Evolutionary conservation across 2,797 vertebrate genomes (phyloP), one percentile per base, ranked within the genome.

Genomic region (Podarcis siculus): DNA sequence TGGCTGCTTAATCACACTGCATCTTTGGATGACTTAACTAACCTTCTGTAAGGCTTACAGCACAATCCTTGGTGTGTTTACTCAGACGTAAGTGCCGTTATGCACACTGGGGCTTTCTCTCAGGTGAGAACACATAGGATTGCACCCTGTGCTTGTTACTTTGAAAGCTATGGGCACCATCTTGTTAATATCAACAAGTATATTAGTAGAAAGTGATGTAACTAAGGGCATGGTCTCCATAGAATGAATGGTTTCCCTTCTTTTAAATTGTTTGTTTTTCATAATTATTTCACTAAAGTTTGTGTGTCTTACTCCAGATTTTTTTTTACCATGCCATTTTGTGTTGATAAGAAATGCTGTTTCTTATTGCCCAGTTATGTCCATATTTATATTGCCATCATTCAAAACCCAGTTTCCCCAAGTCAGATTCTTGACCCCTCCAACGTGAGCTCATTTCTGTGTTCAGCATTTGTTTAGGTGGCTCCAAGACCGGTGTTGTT

Each of bases 381-480:
- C 0, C 39, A 0, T 91, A 75, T 91, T 15, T 49, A 87, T n/a
- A 32, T 25, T 61, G 67, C 86, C 92, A 6, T 78, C 91, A 1
- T 4, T 3, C 13, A 88, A 92, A 87, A 90, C 83, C 8, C 79
- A 25, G 87, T 42, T 87, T 91, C 95, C 94, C 95, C 64, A 79
- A 95, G 72, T 81, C 95, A 89, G 92, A 94, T 94, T 94, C 95
- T 95, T 84, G 95, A 95, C 94, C 95, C 96, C 95, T 95, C 92
- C 95, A 96, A 94, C 73, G 93, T 96, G 95, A 82, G 95, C 95
- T 95, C 95, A 95, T 96, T 95, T 96, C 95, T 96, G 0, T 92
- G 94, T 97, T 95, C 92, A 95, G 96, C 95, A 96, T 96, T 96
- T 96, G 95, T 91, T 83, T 94, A 95, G 97, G 90, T 95, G 95